Base-by-base conservation (phyloP, 2,888 invertebrate species). In the Aspidiotus destructor region DNA sequence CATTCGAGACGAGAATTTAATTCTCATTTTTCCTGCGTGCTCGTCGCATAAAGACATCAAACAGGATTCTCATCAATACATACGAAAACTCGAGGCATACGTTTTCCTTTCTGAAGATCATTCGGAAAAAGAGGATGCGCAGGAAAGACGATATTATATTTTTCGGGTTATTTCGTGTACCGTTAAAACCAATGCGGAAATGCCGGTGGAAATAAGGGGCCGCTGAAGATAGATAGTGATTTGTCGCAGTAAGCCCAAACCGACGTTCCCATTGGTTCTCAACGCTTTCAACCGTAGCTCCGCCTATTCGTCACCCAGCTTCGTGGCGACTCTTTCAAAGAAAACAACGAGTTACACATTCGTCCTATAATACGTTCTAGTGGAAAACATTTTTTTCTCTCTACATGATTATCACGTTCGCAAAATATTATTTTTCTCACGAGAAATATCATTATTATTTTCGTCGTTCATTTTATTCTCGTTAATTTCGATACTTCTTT, bases 241-340 rank as follows among this genome's bases (percentile, higher is more conserved):
- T 68, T 64, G 70, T 64, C 68, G 64, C 61, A 63, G 64, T 68
- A 70, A 67, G 64, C 70, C 69, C 63, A 65, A 68, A 68, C 63
- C 67, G 69, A 63, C 70, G 63, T 57, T 54, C 71, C 72, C 70
- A 72, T 72, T 72, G 72, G 73, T 70, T 70, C 70, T 58, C 72
- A 72, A 72, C 69, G 73, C 72, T 73, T 73, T 73, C 72, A 58
- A 67, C 70, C 69, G 60, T 78, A 76, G 77, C 72, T 63, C 71
- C 77, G 77, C 77, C 76, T 76, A 76, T 75, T 72, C 76, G 75
- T 76, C 75, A 48, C 48, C 48, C 77, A 77, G 77, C 76, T 78
- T 77, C 58, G 58, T 48, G 67, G 57, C 57, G 67, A 58, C 67
- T 58, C 44, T 65, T 48, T 41, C 58, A 67, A 58, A 67, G 48